A percentile compares a stretch with the other conserved stretches of the same genome.
Conservation (phyloP, 2,888 invertebrate species). For the Bellardia pandia region DNA sequence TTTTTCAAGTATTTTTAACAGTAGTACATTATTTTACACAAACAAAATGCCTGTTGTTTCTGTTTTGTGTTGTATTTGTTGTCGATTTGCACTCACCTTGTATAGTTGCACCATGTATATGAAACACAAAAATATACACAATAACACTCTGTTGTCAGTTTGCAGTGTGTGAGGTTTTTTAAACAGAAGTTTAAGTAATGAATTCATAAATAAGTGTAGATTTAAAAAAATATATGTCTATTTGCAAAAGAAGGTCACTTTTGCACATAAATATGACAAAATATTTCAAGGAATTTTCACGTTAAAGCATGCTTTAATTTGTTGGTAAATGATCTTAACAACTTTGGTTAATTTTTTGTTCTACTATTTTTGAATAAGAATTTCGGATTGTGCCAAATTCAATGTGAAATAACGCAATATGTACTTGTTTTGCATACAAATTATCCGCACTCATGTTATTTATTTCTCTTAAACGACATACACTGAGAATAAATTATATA, state of each 20-base stretch:
- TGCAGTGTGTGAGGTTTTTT: background rate
- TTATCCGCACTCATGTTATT: background rate
- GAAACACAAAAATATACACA: constrained; percentile 10
- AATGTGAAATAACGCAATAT: background rate
- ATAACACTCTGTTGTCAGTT: background rate
- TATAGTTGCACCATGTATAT: too few relatives aligned
- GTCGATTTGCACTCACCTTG: too few relatives aligned
- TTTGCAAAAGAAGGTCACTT: background rate
- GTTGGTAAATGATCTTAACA: background rate
- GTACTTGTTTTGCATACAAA: background rate
- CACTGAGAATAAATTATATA: too few relatives aligned
- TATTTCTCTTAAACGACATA: background rate
- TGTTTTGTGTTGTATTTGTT: too few relatives aligned
- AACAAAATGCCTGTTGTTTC: too few relatives aligned
- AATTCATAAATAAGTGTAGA: background rate
- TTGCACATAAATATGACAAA: background rate
- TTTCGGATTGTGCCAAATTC: background rate
- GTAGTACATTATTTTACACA: too few relatives aligned
- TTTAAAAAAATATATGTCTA: too few relatives aligned
- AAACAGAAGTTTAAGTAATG: constrained; percentile 24
- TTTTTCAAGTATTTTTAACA: too few relatives aligned
- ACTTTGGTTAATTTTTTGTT: background rate
- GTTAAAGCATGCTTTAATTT: background rate
- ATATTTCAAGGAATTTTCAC: background rate
- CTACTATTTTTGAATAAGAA: background rate